phyloP scores from a whole-genome alignment of 2,888 invertebrate genomes.

The Leucania comma region DNA sequence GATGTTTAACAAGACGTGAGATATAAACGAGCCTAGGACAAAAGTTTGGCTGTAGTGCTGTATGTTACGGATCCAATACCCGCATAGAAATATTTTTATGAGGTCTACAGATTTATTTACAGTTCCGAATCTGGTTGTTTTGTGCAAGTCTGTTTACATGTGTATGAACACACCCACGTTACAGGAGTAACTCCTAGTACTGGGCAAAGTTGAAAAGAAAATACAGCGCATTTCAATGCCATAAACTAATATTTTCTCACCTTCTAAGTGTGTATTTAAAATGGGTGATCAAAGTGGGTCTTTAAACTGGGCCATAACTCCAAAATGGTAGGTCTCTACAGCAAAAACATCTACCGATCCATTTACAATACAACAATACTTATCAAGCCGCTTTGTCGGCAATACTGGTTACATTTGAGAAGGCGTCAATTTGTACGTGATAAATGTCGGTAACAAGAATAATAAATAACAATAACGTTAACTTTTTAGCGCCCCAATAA shows the following conservation, averaged over 20 bases:
- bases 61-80: too few relatives aligned
- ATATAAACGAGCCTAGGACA: too few relatives aligned
- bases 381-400: slow-evolving; percentile 49
- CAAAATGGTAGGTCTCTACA: not conserved
- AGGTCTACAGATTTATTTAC: too few relatives aligned
- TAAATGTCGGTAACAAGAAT: slow-evolving; percentile 65
- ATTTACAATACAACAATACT: slow-evolving; percentile 27
- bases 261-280: not conserved
- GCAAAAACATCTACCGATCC: slow-evolving; percentile 19
- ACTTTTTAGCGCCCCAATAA: slow-evolving; percentile 61
- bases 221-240: not conserved
- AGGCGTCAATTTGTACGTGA: slow-evolving; percentile 77
- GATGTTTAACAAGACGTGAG: too few relatives aligned
- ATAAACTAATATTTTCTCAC: not conserved
- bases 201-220: too few relatives aligned
- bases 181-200: too few relatives aligned
- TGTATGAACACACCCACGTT: too few relatives aligned
- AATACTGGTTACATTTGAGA: slow-evolving; percentile 66
- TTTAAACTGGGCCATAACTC: not conserved
- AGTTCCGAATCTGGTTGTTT: too few relatives aligned
- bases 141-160: too few relatives aligned
- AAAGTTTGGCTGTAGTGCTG: too few relatives aligned
- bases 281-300: not conserved
- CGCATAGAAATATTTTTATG: too few relatives aligned
- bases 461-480: slow-evolving; percentile 69